Percentiles rank a stretch among this genome's conserved stretches.
These are phyloP conservation scores for Phrynocephalus versicolor DNA, from an alignment of 2,113 vertebrate genomes.

Conservation along the genomic window DNA sequence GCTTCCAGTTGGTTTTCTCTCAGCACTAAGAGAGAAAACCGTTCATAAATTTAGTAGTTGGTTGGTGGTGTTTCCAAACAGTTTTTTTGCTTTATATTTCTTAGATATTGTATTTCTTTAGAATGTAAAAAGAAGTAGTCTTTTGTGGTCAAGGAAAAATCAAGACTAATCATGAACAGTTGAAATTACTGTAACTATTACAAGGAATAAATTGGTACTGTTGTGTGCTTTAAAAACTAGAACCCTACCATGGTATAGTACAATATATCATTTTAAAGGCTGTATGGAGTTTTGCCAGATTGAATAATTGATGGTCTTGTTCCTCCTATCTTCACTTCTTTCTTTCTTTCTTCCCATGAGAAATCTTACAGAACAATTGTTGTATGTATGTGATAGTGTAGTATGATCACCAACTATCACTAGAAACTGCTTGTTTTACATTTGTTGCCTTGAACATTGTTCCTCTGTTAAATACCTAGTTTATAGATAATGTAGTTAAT, in stretches of 20 bases:
- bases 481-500: neutral
- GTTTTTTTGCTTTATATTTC: no score
- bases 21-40: no score
- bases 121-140: neutral
- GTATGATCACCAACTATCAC: neutral
- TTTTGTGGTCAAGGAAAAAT: neutral
- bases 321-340: neutral
- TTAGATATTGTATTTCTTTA: no score
- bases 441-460: neutral
- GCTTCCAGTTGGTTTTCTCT: no score
- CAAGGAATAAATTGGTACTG: no score
- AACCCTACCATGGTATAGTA: neutral
- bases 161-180: neutral
- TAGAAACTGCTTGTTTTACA: neutral
- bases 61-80: no score
- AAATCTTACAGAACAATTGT: neutral
- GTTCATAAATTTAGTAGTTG: no score
- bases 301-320: no score
- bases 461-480: neutral
- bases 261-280: neutral
- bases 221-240: neutral
- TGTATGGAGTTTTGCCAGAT: no score
- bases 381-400: neutral
- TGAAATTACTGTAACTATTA: no score
- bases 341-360: neutral